phyloP scores from a whole-genome alignment of 2,113 vertebrate species.

The Bucco capensis region DNA sequence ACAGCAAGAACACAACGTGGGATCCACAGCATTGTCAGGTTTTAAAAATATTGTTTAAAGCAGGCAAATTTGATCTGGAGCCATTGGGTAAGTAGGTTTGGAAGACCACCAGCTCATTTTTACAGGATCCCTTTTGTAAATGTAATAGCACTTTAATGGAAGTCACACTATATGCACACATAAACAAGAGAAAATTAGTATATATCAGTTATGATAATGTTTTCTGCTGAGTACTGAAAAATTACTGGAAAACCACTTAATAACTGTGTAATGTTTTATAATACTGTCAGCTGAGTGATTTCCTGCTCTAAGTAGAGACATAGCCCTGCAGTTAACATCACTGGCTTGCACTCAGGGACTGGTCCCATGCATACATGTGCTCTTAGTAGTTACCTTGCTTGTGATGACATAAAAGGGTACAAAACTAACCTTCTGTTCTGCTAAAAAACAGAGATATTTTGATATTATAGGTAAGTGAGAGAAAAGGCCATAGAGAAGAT shows the following conservation, averaged over 20 bases:
- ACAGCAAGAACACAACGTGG: not conserved
- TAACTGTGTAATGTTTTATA: not conserved
- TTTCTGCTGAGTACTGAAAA: constrained; percentile 39
- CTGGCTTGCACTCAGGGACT: not conserved
- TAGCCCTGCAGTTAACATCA: not conserved
- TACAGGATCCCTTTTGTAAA: not conserved
- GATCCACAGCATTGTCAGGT: not conserved
- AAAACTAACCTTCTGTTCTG: not conserved
- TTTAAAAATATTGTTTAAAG: not conserved
- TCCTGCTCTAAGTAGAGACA: not conserved
- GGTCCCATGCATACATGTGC: not conserved
- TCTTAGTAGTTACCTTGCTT: not conserved
- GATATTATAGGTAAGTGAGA: not conserved
- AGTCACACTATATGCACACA: not conserved
- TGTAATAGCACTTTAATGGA: constrained; percentile 42
- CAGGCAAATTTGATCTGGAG: not conserved
- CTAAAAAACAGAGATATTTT: not conserved
- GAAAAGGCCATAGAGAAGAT: not conserved
- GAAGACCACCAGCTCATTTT: not conserved
- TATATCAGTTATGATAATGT: not conserved
- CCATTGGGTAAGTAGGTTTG: not conserved
- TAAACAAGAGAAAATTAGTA: constrained; percentile 52
- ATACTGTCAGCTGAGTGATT: constrained; percentile 1
- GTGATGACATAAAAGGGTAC: not conserved
- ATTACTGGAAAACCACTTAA: constrained; percentile 46